A percentile compares a stretch with the other conserved stretches of the same genome.
Conservation (phyloP, 1,140 invertebrate species). For the Heliconius himera region DNA sequence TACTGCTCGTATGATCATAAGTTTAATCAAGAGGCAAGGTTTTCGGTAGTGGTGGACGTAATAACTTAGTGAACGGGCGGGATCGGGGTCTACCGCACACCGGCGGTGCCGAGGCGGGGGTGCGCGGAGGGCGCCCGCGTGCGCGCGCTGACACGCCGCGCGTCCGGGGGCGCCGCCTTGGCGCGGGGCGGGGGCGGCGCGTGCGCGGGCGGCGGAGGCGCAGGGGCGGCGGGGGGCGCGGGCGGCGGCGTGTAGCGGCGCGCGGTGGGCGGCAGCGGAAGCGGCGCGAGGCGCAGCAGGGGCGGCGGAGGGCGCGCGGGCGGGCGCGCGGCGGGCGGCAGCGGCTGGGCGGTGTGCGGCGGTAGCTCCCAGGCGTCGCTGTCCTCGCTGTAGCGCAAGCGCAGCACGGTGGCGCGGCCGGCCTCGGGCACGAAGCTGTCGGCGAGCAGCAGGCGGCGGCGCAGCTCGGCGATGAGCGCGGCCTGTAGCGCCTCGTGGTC, state of each 20-base stretch:
- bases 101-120: conserved; percentile 63
- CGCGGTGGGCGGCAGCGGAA: background rate
- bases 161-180: conserved; percentile 47
- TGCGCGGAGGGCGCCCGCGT: conserved; percentile 55
- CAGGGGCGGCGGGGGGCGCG: conserved; percentile 86
- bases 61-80: background rate
- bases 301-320: conserved; percentile 84
- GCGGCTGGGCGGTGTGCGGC: conserved; percentile 83
- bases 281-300: conserved; percentile 49
- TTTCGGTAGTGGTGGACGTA: too few species aligned
- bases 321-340: conserved; percentile 86
- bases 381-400: conserved; percentile 93
- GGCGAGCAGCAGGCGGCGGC: conserved; percentile 93
- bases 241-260: conserved; percentile 77
- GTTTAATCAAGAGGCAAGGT: too few species aligned
- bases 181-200: conserved; percentile 39
- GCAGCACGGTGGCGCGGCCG: conserved; percentile 92
- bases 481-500: conserved; percentile 83
- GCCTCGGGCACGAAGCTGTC: conserved; percentile 98
- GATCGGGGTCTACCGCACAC: conserved; percentile 55
- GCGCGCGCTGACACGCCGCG: conserved; percentile 43
- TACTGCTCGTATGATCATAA: background rate
- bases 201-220: conserved; percentile 57
- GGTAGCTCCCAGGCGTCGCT: conserved; percentile 90
- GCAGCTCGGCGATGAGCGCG: conserved; percentile 83